These are phyloP conservation scores for Perca schrenkii DNA, from an alignment of 2,113 vertebrate genomes.

Conservation along the genomic window DNA sequence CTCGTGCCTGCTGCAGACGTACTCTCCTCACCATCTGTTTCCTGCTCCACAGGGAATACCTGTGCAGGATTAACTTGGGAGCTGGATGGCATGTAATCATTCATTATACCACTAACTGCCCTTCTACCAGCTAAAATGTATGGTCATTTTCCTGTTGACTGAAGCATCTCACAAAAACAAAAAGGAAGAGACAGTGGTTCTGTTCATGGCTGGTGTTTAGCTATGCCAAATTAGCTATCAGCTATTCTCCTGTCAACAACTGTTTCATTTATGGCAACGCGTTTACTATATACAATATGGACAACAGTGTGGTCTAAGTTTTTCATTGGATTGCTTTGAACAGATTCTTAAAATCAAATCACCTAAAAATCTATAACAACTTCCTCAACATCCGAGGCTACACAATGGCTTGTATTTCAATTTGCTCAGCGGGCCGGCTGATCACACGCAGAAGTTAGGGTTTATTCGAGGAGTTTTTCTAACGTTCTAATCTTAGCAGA, in stretches of 20 bases:
- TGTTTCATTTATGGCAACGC: conserved; percentile 28
- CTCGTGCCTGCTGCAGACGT: conserved; percentile 59
- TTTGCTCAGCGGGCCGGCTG: conserved; percentile 1
- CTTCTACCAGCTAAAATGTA: conserved; percentile 77
- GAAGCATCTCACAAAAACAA: conserved; percentile 73
- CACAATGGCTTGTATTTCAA: neutral
- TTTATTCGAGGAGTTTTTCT: conserved; percentile 6
- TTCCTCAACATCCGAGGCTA: neutral
- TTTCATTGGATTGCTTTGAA: neutral
- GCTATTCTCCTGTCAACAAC: conserved; percentile 48
- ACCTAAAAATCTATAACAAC: neutral
- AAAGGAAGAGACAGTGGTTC: conserved; percentile 52
- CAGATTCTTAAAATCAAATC: neutral
- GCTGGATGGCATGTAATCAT: conserved; percentile 79
- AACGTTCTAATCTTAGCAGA: neutral
- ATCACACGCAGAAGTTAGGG: neutral
- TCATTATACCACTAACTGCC: conserved; percentile 83
- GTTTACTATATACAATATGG: neutral
- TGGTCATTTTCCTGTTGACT: conserved; percentile 85
- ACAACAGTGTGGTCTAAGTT: neutral
- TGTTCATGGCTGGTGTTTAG: conserved; percentile 45
- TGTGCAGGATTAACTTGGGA: conserved; percentile 79
- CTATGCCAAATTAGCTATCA: conserved; percentile 39
- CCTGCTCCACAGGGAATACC: conserved; percentile 80
- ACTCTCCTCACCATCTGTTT: conserved; percentile 79